Base-by-base conservation (phyloP, 2,888 invertebrate genomes). In the Melanotus villosus region DNA sequence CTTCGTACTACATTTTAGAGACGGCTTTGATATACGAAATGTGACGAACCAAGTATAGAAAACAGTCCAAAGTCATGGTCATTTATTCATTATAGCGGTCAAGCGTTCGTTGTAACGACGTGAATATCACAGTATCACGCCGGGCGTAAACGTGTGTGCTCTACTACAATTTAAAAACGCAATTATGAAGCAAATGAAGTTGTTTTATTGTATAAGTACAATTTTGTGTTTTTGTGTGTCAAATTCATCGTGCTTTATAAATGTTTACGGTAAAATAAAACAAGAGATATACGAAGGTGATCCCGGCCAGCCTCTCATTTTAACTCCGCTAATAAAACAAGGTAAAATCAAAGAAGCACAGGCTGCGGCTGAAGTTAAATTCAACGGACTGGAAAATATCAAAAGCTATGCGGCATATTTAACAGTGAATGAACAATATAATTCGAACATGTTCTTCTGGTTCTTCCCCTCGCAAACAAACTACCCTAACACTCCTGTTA, bases 381-480 rank as follows among this genome's bases (percentile, higher is more conserved):
- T 90, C 75, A 88, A 88, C 38, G 89, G 90, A 56, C 81, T 87
- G 82, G 87, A 86, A 30, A 85, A 88, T 10, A 85, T 92, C 19
- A 87, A 86, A 74, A 93, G 93, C 78, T 93, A 92, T 79, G 88
- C 93, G n/a, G 93, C 94, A 7, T 96, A 91, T 81, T 87, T 97
- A 62, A 97, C 96, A 0, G 96, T 97, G 0, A 91, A 96, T 81
- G 89, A 91, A 76, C 83, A 87, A 0, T 91, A 87, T 78, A 89
- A 93, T 75, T 94, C 95, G 0, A 95, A 96, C 80, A 88, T 94
- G 84, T 97, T 96, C 85, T 95, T 97, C 84, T 97, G 96, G 96
- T 96, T 93, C 80, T 96, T 96, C 81, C 95, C 95, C 0, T 90
- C 95, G 0, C 80, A 86, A 76, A 84, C 86, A 0, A 70, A 81